Conservation (phyloP, 2,797 vertebrate genomes). For the Cuculus canorus region DNA sequence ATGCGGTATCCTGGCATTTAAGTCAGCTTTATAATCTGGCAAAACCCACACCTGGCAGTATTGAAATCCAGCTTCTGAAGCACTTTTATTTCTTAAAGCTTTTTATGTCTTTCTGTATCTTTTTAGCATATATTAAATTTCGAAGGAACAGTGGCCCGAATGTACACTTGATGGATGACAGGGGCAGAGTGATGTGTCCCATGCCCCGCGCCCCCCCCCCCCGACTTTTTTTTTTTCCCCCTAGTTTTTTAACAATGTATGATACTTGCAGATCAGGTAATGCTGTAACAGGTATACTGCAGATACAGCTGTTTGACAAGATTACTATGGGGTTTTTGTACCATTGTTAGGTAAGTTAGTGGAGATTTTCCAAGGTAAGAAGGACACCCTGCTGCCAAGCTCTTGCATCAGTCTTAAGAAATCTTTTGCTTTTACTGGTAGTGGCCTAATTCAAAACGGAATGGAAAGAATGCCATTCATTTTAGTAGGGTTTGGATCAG, state of each 20-base stretch:
- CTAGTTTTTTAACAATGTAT: neutral
- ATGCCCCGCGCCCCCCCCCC: too few species aligned
- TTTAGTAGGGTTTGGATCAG: conserved; percentile 9
- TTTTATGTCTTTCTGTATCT: conserved; percentile 27
- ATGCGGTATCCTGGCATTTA: neutral
- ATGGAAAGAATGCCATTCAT: conserved; percentile 1
- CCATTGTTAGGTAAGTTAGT: neutral
- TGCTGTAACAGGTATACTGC: neutral
- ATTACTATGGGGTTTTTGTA: neutral
- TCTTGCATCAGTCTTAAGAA: neutral
- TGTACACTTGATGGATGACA: conserved; percentile 20
- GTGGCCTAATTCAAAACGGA: neutral
- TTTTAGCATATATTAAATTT: conserved; percentile 23
- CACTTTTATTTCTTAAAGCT: conserved; percentile 30
- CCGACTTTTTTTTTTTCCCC: rapidly evolving
- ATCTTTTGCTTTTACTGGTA: neutral
- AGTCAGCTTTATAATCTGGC: conserved; percentile 42
- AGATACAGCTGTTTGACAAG: neutral
- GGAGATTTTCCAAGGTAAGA: neutral
- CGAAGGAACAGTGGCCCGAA: neutral
- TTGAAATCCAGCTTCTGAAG: conserved; percentile 16
- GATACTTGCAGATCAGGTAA: neutral
- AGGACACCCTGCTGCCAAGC: neutral
- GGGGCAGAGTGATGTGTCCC: neutral
- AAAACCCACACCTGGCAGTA: neutral